Conservation (phyloP, 2,797 vertebrate genomes). For the Sebastes alutus region DNA sequence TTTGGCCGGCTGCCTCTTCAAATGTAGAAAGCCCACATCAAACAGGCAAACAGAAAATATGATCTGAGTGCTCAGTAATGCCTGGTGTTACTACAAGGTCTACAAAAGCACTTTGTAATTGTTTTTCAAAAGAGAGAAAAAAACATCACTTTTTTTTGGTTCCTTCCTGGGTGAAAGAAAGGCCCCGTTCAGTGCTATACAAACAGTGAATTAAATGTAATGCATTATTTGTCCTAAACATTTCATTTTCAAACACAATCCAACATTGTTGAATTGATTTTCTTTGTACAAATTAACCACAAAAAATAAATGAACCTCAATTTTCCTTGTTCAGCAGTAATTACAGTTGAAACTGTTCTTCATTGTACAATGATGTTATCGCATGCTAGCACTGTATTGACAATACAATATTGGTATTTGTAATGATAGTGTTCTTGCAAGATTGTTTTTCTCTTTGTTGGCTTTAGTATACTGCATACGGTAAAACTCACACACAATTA, state of each 20-base stretch:
- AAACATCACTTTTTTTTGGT: not conserved
- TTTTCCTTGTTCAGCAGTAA: not conserved
- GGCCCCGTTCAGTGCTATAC: not conserved
- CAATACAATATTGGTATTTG: not conserved
- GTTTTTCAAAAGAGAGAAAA: not conserved
- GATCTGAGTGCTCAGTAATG: not conserved
- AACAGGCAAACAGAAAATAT: not conserved
- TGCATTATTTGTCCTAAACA: not conserved
- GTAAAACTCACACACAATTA: not conserved
- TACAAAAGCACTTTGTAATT: not conserved
- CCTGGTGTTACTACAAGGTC: not conserved
- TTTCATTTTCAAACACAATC: slow-evolving; percentile 2
- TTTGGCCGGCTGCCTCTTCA: not conserved
- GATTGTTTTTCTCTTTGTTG: not conserved
- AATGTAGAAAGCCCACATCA: not conserved
- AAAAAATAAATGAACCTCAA: not conserved
- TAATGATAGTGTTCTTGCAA: not conserved
- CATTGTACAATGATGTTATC: not conserved
- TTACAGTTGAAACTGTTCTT: not conserved
- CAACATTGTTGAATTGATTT: not conserved
- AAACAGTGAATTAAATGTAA: not conserved
- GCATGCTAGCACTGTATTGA: not conserved
- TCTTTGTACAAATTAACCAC: not conserved
- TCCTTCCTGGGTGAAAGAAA: not conserved
- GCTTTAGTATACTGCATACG: not conserved